These are phyloP conservation scores for Centropristis striata DNA, from an alignment of 2,113 vertebrate genomes.

Conservation along the genomic window DNA sequence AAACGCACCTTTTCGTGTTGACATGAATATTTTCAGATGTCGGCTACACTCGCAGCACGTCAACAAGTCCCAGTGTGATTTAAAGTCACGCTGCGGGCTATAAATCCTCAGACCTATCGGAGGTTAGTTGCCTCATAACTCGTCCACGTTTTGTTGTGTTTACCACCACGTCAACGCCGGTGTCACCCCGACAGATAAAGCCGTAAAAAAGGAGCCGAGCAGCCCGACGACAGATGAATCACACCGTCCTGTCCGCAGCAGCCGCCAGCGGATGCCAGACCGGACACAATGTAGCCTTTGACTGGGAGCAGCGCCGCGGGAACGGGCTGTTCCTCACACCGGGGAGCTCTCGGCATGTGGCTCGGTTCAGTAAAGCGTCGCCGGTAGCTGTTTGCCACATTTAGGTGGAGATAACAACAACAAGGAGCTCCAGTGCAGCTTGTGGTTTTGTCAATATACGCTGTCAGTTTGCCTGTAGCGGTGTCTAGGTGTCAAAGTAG, in stretches of 20 bases:
- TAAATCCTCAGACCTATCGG: no score
- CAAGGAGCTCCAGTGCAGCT: constrained; percentile 11
- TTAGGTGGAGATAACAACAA: background rate
- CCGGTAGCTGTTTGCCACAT: background rate
- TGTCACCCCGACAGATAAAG: background rate
- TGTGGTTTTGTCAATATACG: constrained; percentile 18
- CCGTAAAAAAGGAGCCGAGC: background rate
- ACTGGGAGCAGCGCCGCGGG: constrained; percentile 43
- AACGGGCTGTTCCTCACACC: constrained; percentile 45
- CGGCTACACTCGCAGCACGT: background rate
- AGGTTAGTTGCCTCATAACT: background rate
- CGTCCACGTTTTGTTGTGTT: background rate
- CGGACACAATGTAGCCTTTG: constrained; percentile 80
- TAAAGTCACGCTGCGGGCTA: background rate
- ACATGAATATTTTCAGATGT: background rate
- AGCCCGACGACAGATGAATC: constrained; percentile 17
- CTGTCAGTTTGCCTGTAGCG: background rate
- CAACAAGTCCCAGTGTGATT: background rate
- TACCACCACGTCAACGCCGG: background rate
- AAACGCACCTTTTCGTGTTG: background rate
- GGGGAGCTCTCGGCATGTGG: constrained; percentile 2
- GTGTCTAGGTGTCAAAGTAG: constrained; percentile 17
- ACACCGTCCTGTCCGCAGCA: constrained; percentile 65
- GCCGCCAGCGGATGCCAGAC: constrained; percentile 62
- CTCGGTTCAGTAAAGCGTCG: constrained; percentile 2